Base-by-base conservation (phyloP, 1,140 invertebrate genomes). In the Ceratosolen fusciceps region DNA sequence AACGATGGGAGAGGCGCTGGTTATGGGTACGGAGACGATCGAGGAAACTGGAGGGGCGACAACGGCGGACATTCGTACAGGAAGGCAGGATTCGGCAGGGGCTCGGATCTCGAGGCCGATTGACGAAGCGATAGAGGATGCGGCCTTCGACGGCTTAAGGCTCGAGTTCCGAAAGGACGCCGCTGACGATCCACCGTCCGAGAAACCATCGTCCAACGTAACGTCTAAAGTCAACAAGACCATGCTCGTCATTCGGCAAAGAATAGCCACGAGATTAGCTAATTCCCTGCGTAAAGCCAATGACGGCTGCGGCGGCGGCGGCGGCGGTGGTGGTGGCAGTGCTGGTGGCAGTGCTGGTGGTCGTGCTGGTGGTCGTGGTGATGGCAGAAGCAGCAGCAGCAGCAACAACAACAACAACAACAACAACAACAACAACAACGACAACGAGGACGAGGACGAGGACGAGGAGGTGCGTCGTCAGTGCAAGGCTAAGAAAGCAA, bases 71-170 rank as follows among this genome's bases (percentile, higher is more conserved):
- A n/a, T n/a, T n/a, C n/a, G n/a, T 62, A 5, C 31, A 58, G 21
- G 62, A 3, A 31, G 47, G 21, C 31, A 14, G 21, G 34, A n/a
- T 34, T 47, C 62, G 34, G 0, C 62, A 26, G n/a, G 24, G 8
- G 37, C 58, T 3, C 68, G 67, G 4, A 21, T 31, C 7, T 79
- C 70, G 9, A 79, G 73, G 26, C 60, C 29, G 52, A 52, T 79
- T 2, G 82, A 86, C n/a, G 81, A 85, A 58, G 54, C 70, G 19
- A 77, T 65, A 16, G 82, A 88, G 12, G 84, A 70, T 49, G 37
- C 81, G 37, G 84, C 80, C 75, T 89, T 89, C 71, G 80, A 86
- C 70, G 85, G 87, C 71, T 70, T 85, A 24, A 84, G 85, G 10
- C 54, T 89, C 47, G 87, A 89, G 80, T 87, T 90, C n/a, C 70